Evolutionary conservation across 2,797 vertebrate species (phyloP).

Genomic region (Coregonus sp.): DNA sequence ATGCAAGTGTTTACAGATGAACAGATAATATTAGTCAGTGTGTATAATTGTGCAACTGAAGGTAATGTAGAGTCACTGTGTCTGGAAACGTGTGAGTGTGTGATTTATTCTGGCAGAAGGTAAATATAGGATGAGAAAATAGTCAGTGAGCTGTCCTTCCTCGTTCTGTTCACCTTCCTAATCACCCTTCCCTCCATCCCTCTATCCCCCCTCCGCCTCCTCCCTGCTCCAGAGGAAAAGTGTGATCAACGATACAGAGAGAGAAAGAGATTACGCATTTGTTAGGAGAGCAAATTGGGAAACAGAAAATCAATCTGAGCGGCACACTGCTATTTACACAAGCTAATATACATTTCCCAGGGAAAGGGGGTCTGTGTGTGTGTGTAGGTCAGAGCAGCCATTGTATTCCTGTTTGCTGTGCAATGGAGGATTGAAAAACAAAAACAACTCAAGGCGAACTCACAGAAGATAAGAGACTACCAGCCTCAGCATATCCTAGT

Average conservation of each 20-base stretch:
- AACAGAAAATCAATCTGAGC: slow-evolving; percentile 35
- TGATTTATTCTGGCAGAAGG: no score
- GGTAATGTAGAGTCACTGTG: background rate
- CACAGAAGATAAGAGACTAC: background rate
- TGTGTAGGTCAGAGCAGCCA: background rate
- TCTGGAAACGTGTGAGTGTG: background rate
- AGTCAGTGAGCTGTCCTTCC: background rate
- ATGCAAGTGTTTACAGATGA: background rate
- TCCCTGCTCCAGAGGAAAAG: background rate
- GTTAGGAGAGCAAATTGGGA: slow-evolving; percentile 29
- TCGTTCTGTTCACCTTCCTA: background rate
- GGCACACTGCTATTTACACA: slow-evolving; percentile 39
- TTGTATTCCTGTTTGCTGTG: slow-evolving; percentile 1
- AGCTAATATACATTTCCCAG: slow-evolving; percentile 39
- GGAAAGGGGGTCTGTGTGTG: slow-evolving; percentile 1
- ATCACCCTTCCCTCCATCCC: background rate
- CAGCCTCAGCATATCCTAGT: background rate
- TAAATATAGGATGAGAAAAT: background rate
- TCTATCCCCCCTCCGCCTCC: background rate
- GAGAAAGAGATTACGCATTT: slow-evolving; percentile 8
- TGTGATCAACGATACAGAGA: background rate
- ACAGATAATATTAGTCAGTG: background rate
- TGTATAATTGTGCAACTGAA: background rate
- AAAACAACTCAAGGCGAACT: background rate
- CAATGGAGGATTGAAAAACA: slow-evolving; percentile 3